Percentiles rank a stretch among this genome's conserved stretches.
phyloP scores from a whole-genome alignment of 2,888 invertebrate species.

The Emesis russula region DNA sequence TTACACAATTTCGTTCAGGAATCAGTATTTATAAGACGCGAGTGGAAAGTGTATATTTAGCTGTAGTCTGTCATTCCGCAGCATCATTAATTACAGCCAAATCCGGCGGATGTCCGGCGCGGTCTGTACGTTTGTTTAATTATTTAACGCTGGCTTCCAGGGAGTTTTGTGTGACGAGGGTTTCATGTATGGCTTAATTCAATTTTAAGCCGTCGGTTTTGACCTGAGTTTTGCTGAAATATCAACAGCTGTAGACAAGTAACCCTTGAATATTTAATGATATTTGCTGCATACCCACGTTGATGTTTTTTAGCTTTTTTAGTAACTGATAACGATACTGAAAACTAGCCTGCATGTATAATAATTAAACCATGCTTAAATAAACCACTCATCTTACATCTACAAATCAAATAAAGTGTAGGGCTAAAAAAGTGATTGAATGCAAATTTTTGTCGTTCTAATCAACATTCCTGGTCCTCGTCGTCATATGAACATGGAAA shows the following conservation, averaged over 20 bases:
- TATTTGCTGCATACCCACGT: neutral
- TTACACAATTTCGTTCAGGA: too few species aligned
- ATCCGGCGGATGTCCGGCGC: constrained; percentile 9
- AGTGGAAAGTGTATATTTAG: neutral
- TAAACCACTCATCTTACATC: too few species aligned
- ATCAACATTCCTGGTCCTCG: too few species aligned
- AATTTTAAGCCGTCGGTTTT: constrained; percentile 16
- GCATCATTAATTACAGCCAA: neutral
- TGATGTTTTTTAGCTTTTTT: neutral
- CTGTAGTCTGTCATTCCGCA: neutral
- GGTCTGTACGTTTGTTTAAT: constrained; percentile 19
- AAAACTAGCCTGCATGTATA: too few species aligned
- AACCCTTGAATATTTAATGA: neutral
- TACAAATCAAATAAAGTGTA: too few species aligned
- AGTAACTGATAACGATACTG: too few species aligned
- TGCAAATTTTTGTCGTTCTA: too few species aligned
- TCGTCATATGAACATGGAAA: too few species aligned
- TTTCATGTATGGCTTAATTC: neutral
- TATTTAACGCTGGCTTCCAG: constrained; percentile 2
- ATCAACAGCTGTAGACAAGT: neutral
- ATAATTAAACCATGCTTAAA: too few species aligned
- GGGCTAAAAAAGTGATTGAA: too few species aligned
- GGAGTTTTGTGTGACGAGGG: constrained; percentile 23
- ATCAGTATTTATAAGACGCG: too few species aligned
- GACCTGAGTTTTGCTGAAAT: constrained; percentile 1